A percentile compares a stretch with the other conserved stretches of the same genome.
Conservation (phyloP, 1,140 invertebrate genomes). For the Carcinoscorpius rotundicauda region DNA sequence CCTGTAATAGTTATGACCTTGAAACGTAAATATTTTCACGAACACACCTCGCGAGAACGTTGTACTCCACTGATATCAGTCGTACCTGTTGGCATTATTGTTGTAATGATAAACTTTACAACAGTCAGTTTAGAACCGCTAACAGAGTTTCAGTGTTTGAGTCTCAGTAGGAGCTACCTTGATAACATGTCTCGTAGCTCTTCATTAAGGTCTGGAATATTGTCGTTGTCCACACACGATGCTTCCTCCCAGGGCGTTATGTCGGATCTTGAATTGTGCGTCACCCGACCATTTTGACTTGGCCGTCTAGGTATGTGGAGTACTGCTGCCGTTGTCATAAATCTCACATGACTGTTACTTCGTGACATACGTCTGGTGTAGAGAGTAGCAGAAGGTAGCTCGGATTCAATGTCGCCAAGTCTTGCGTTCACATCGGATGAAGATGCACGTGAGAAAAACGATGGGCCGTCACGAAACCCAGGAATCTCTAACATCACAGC, state of each 20-base stretch:
- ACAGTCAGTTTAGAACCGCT: too few relatives aligned
- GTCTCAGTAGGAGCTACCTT: too few relatives aligned
- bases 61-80: too few relatives aligned
- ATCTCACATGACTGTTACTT: conserved; percentile 2
- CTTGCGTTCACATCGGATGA: not conserved
- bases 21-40: too few relatives aligned
- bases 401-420: not conserved
- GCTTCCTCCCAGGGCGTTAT: not conserved
- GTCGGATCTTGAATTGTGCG: not conserved
- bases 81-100: too few relatives aligned
- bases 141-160: too few relatives aligned
- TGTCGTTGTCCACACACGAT: too few relatives aligned
- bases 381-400: not conserved
- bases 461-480: not conserved
- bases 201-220: too few relatives aligned
- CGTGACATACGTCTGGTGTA: not conserved
- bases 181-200: too few relatives aligned
- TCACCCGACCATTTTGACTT: not conserved
- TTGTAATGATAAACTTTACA: too few relatives aligned
- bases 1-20: too few relatives aligned
- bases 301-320: not conserved
- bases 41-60: too few relatives aligned
- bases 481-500: conserved; percentile 3
- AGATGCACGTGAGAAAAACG: conserved; percentile 1
- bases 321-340: conserved; percentile 2